A percentile compares a stretch with the other conserved stretches of the same genome.
Conservation (phyloP, 2,888 invertebrate genomes). For the Epinotia demarniana region DNA sequence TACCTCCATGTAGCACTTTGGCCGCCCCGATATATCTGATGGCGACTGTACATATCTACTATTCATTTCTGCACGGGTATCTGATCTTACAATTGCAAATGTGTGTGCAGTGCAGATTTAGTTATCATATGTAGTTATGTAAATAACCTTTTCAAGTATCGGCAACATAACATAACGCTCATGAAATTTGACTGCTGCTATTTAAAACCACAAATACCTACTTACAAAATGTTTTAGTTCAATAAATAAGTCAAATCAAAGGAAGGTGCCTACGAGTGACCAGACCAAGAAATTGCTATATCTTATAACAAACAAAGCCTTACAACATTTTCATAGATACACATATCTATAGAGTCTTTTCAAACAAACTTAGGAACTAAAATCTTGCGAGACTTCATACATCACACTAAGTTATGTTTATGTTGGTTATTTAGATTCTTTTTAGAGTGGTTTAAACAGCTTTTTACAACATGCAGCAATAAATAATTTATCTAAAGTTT, state of each 20-base stretch:
- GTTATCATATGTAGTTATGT: not conserved
- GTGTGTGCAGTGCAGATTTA: not conserved
- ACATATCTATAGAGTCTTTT: not conserved
- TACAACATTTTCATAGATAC: conserved; percentile 8
- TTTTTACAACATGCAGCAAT: conserved; percentile 70
- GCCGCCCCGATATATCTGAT: too few species aligned
- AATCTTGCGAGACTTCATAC: conserved; percentile 20
- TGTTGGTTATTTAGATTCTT: conserved; percentile 46
- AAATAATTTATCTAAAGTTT: conserved; percentile 53
- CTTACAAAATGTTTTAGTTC: not conserved
- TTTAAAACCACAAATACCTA: not conserved
- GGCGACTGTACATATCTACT: too few species aligned
- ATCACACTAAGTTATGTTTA: conserved; percentile 47
- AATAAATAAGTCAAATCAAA: not conserved
- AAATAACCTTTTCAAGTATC: not conserved
- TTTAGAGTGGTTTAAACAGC: conserved; percentile 48
- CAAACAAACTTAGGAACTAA: not conserved
- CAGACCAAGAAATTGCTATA: not conserved
- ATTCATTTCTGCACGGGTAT: too few species aligned
- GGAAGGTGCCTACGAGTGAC: not conserved
- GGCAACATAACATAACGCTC: too few species aligned
- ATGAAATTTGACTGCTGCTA: not conserved
- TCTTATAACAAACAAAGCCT: not conserved
- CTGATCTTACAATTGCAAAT: too few species aligned
- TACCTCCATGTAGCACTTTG: too few species aligned